These are phyloP conservation scores for Craterocephalus amniculus DNA, from an alignment of 2,797 vertebrate genomes.

Conservation along the genomic window DNA sequence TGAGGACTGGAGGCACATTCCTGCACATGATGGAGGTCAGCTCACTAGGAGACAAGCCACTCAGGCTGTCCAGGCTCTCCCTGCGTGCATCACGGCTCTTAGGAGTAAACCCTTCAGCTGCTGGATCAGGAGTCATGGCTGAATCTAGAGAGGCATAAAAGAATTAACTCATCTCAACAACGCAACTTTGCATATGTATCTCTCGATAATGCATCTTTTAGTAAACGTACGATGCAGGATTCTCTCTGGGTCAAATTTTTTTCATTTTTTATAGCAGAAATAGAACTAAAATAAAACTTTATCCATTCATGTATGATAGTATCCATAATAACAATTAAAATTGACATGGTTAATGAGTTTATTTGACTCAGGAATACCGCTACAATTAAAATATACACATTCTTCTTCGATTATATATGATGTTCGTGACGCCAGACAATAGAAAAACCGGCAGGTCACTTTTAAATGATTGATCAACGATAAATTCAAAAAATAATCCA, in stretches of 20 bases:
- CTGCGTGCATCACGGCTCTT: conserved; percentile 67
- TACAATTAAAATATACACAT: not conserved
- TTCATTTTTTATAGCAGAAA: not conserved
- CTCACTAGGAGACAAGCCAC: conserved; percentile 74
- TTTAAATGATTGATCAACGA: not conserved
- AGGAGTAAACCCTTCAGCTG: conserved; percentile 24
- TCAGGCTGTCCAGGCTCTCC: conserved; percentile 83
- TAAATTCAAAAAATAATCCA: not conserved
- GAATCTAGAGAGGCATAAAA: conserved; percentile 24
- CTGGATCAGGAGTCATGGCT: conserved; percentile 24
- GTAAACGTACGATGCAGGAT: not conserved
- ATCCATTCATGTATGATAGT: not conserved
- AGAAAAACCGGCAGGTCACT: not conserved
- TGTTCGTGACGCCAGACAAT: not conserved
- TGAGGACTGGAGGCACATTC: conserved; percentile 86
- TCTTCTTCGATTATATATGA: not conserved
- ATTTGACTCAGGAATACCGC: not conserved
- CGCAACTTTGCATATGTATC: too few species aligned
- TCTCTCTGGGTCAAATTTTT: not conserved
- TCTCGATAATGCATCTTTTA: too few species aligned
- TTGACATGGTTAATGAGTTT: not conserved
- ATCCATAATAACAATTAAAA: not conserved
- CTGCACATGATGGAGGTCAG: conserved; percentile 85
- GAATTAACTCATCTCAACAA: not conserved
- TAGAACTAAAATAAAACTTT: not conserved